These are phyloP conservation scores for Ciconia maguari DNA, from an alignment of 2,113 vertebrate genomes.

Conservation along the genomic window DNA sequence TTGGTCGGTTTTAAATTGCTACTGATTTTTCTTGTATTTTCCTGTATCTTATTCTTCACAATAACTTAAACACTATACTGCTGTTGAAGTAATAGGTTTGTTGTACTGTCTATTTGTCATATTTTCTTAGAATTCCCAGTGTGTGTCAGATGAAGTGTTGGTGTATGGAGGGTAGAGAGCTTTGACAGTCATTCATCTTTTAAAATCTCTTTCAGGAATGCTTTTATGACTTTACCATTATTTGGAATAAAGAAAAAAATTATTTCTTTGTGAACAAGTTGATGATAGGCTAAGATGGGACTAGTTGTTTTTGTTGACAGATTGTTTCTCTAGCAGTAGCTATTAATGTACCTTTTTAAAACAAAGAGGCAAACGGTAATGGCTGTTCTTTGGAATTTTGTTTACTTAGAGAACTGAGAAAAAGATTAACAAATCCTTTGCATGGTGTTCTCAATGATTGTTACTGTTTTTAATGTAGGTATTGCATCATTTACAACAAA, in stretches of 20 bases:
- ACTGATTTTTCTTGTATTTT: not conserved
- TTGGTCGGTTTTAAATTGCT: not conserved
- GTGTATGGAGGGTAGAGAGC: not conserved
- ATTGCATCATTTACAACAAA: not conserved
- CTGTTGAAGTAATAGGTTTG: not conserved
- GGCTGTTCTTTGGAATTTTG: not conserved
- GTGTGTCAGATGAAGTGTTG: too few species aligned
- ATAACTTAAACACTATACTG: not conserved
- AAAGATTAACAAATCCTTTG: not conserved
- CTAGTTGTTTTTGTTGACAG: not conserved
- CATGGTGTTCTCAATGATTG: not conserved
- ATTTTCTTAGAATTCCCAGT: not conserved
- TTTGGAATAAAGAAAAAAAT: not conserved
- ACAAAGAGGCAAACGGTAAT: not conserved
- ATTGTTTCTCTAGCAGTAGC: not conserved
- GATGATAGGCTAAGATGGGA: not conserved
- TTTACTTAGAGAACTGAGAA: not conserved
- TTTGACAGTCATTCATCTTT: not conserved
- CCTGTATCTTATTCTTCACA: not conserved
- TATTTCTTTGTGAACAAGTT: not conserved
- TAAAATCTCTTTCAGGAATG: not conserved
- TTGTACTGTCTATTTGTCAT: accelerated
- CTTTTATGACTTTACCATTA: not conserved
- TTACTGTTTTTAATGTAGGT: not conserved
- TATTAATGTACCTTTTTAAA: not conserved